Conservation (phyloP, 2,797 vertebrate genomes). For the Buphagus erythrorhynchus region DNA sequence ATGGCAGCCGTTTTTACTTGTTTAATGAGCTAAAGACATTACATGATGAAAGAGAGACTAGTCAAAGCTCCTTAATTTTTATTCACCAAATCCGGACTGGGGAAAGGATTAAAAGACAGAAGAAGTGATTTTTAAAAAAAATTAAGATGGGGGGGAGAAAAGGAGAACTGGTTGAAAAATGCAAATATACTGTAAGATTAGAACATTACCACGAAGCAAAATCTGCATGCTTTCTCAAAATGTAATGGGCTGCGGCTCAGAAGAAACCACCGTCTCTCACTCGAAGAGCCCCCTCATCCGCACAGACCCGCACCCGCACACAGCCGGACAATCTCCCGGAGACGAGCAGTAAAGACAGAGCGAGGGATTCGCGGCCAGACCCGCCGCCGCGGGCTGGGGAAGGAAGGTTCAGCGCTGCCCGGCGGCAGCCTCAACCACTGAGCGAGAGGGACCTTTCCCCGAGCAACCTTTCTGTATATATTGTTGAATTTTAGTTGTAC, state of each 20-base stretch:
- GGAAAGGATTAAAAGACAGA: slow-evolving; percentile 29
- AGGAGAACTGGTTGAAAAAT: background rate
- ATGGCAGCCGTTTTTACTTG: slow-evolving; percentile 75
- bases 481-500: slow-evolving; percentile 97
- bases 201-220: slow-evolving; percentile 54
- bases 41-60: slow-evolving; percentile 72
- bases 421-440: slow-evolving; percentile 30
- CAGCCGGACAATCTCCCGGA: slow-evolving; percentile 29
- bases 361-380: slow-evolving; percentile 35
- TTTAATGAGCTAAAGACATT: slow-evolving; percentile 79
- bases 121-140: background rate
- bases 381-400: slow-evolving; percentile 22
- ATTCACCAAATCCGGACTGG: slow-evolving; percentile 52
- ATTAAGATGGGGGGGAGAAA: background rate
- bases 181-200: slow-evolving; percentile 35
- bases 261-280: slow-evolving; percentile 57
- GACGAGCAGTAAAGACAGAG: slow-evolving; percentile 31
- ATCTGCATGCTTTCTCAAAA: slow-evolving; percentile 73
- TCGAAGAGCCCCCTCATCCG: background rate
- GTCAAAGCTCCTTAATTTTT: slow-evolving; percentile 68
- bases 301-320: slow-evolving; percentile 25
- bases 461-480: slow-evolving; percentile 96
- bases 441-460: slow-evolving; percentile 77
- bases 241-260: slow-evolving; percentile 44
- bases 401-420: slow-evolving; percentile 40